These are phyloP conservation scores for Elachura formosa DNA, from an alignment of 2,113 vertebrate species.

Conservation along the genomic window DNA sequence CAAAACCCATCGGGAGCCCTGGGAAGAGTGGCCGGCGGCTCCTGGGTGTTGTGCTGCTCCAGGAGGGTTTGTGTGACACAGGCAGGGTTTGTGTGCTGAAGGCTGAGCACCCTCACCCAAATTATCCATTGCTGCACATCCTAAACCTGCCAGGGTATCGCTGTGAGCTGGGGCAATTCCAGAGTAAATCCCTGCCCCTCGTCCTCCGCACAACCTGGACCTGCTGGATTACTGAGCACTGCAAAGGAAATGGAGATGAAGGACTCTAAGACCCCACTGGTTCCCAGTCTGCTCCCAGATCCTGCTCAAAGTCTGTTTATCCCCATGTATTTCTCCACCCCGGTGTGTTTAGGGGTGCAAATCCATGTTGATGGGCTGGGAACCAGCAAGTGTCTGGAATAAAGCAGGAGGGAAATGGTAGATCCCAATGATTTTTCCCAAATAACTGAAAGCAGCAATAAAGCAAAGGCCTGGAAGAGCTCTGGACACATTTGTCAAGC, in stretches of 20 bases:
- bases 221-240: background rate
- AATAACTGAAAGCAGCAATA: background rate
- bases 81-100: background rate
- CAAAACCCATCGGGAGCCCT: background rate
- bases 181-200: background rate
- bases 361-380: background rate
- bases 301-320: background rate
- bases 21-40: rapidly evolving
- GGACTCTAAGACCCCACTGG: background rate
- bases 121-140: background rate
- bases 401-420: background rate
- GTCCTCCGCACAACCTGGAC: background rate
- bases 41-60: background rate
- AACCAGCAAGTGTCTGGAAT: background rate
- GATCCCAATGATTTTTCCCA: background rate
- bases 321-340: background rate
- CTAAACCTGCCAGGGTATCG: background rate
- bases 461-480: background rate
- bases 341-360: background rate
- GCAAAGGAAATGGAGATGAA: background rate
- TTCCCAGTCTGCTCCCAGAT: background rate
- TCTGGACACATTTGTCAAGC: background rate
- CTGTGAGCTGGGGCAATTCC: background rate
- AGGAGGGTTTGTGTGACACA: background rate
- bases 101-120: background rate